These are phyloP conservation scores for Petrocephalus schoutedeni DNA, from an alignment of 2,797 vertebrate species.

Conservation along the genomic window DNA sequence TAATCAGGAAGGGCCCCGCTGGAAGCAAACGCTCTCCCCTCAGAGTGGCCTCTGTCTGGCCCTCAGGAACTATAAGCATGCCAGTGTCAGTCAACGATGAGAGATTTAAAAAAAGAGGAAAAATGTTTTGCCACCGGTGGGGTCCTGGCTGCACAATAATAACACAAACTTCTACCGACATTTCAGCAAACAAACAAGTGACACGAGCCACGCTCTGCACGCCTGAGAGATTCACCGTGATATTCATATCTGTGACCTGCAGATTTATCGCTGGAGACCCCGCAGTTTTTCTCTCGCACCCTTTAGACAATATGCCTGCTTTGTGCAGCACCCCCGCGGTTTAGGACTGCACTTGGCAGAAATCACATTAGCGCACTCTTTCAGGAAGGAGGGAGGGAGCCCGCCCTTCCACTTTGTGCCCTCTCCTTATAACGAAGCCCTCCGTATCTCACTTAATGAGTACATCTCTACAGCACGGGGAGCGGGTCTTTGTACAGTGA, in stretches of 20 bases:
- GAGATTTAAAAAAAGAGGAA: background rate
- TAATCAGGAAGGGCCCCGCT: slow-evolving; percentile 52
- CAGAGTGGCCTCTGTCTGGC: slow-evolving; percentile 45
- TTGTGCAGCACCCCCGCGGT: background rate
- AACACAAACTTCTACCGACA: background rate
- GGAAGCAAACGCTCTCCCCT: slow-evolving; percentile 55
- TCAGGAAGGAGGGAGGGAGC: background rate
- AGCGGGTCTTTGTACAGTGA: slow-evolving; percentile 57
- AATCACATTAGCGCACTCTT: background rate
- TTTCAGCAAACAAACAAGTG: background rate
- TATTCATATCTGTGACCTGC: background rate
- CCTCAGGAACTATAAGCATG: slow-evolving; percentile 50
- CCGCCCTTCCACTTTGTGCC: slow-evolving; percentile 27
- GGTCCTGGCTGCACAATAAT: background rate
- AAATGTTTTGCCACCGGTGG: background rate
- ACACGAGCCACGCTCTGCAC: background rate
- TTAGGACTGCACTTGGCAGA: background rate
- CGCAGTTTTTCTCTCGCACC: background rate
- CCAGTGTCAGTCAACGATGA: slow-evolving; percentile 41
- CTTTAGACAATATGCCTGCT: background rate
- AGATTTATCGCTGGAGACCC: background rate
- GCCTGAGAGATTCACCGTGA: background rate
- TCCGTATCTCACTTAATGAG: slow-evolving; percentile 48
- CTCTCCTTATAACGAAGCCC: slow-evolving; percentile 50
- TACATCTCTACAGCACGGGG: slow-evolving; percentile 49